Evolutionary conservation across 2,113 vertebrate species (phyloP).

Genomic region (Muntiacus reevesi): DNA sequence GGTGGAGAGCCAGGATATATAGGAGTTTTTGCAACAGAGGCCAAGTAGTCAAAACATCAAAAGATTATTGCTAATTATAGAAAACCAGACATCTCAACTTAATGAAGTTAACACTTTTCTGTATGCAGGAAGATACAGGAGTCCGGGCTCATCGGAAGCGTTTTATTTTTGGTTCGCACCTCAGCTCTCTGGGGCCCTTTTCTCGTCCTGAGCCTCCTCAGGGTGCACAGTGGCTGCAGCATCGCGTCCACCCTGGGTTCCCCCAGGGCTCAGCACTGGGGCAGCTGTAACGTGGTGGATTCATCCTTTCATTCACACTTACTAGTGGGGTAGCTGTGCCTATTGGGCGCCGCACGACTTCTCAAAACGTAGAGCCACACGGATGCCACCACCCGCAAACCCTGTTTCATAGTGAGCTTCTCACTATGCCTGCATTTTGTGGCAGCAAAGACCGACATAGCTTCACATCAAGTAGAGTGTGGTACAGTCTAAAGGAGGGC

Average conservation of each 20-base stretch:
- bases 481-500: accelerated
- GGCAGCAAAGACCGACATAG: neutral
- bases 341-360: neutral
- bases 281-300: neutral
- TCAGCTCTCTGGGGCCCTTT: neutral
- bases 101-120: neutral
- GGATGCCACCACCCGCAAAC: no score
- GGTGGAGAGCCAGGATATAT: neutral
- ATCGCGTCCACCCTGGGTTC: neutral
- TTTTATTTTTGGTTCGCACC: neutral
- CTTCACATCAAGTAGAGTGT: neutral
- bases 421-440: neutral
- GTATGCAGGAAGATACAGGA: neutral
- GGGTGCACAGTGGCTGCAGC: neutral
- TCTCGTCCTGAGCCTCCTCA: neutral
- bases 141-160: neutral
- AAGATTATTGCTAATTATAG: neutral
- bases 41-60: neutral
- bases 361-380: neutral
- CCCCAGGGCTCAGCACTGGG: neutral
- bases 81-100: neutral
- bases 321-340: neutral
- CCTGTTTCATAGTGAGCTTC: neutral
- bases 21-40: neutral
- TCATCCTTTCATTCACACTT: neutral